phyloP scores from a whole-genome alignment of 1,140 invertebrate species.

The Aphis gossypii region DNA sequence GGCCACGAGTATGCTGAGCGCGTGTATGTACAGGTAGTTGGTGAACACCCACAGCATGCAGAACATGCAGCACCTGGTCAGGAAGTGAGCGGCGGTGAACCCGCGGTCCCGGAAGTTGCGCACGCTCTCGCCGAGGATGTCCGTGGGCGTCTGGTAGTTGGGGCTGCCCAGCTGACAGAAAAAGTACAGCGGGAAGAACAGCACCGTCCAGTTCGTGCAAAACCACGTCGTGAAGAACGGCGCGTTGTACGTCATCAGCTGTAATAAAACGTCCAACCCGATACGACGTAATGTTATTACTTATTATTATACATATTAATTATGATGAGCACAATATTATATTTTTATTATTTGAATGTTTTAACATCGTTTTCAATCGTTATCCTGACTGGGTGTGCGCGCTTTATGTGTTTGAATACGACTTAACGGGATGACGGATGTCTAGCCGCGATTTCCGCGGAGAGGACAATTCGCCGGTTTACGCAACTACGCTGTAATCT shows the following conservation, averaged over 20 bases:
- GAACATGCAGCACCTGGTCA: constrained; percentile 85
- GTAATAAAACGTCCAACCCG: constrained; percentile 62
- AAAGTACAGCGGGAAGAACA: constrained; percentile 90
- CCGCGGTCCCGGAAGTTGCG: constrained; percentile 86
- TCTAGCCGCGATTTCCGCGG: no score
- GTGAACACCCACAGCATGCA: constrained; percentile 91
- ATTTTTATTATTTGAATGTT: background rate
- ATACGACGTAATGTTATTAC: background rate
- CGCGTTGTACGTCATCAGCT: constrained; percentile 78
- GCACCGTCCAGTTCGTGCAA: constrained; percentile 88
- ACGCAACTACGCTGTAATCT: no score
- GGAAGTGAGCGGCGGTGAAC: constrained; percentile 83
- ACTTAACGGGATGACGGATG: no score
- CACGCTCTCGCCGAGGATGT: constrained; percentile 79
- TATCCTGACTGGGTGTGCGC: no score
- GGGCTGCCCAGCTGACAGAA: constrained; percentile 74
- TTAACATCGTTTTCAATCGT: no score
- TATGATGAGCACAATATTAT: background rate
- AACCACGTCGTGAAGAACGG: constrained; percentile 96
- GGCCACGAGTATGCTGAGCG: constrained; percentile 82
- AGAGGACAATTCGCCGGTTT: no score
- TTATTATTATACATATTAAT: background rate
- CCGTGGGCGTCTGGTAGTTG: constrained; percentile 76
- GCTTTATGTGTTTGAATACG: no score
- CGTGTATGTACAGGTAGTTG: constrained; percentile 89